These are phyloP conservation scores for Hippocampus barbouri DNA, from an alignment of 2,113 vertebrate genomes.

Conservation along the genomic window DNA sequence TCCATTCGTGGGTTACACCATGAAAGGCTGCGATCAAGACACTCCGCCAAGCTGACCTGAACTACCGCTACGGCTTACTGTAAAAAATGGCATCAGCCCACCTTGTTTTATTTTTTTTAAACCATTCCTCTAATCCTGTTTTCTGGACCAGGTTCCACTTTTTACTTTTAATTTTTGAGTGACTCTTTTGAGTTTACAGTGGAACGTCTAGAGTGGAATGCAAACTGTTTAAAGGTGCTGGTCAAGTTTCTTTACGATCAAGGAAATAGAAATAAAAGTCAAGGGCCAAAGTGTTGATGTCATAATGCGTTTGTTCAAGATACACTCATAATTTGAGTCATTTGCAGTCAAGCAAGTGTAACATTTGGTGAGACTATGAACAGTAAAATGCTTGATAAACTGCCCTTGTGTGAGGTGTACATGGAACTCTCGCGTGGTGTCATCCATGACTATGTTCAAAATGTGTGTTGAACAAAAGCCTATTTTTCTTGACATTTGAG, in stretches of 20 bases:
- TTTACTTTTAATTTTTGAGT: slow-evolving; percentile 53
- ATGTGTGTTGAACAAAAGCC: too few species aligned
- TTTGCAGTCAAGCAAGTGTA: background rate
- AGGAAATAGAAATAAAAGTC: background rate
- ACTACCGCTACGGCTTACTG: background rate
- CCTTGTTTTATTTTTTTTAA: slow-evolving; percentile 6
- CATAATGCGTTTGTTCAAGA: background rate
- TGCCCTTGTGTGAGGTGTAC: too few species aligned
- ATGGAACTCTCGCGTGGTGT: background rate
- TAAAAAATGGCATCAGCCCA: slow-evolving; percentile 8
- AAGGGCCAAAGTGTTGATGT: background rate
- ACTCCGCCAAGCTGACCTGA: background rate
- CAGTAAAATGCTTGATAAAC: background rate
- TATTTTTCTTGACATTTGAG: background rate
- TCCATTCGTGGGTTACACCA: background rate
- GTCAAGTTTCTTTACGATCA: too few species aligned
- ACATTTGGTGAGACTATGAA: background rate
- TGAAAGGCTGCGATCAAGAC: background rate
- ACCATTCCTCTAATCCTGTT: slow-evolving; percentile 27
- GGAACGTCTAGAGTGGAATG: background rate
- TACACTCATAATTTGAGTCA: background rate
- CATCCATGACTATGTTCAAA: too few species aligned
- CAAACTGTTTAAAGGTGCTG: background rate
- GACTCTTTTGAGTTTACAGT: slow-evolving; percentile 22
- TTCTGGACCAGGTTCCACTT: slow-evolving; percentile 32